Conservation (phyloP, 2,797 vertebrate species). For the Takifugu rubripes region DNA sequence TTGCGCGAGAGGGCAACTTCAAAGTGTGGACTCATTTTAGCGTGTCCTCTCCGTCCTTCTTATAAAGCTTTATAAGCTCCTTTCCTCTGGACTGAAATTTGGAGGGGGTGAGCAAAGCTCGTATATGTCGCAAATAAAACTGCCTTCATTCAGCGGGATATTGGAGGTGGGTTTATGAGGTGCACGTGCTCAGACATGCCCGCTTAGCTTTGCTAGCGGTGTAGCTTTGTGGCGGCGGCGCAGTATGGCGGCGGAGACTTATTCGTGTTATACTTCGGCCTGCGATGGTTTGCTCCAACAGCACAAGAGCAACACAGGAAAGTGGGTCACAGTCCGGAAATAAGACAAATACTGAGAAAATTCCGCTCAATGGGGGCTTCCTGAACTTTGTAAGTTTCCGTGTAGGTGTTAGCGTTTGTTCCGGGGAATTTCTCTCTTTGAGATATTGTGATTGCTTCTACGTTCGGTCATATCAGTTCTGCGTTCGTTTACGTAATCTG, state of each 20-base stretch:
- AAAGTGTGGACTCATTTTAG: background rate
- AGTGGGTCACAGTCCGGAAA: too few relatives aligned
- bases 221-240: background rate
- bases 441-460: too few relatives aligned
- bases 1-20: background rate
- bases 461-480: too few relatives aligned
- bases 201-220: background rate
- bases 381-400: too few relatives aligned
- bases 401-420: too few relatives aligned
- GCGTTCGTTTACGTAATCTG: slow-evolving; percentile 18
- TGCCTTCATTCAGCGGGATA: slow-evolving; percentile 6
- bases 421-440: too few relatives aligned
- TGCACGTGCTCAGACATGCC: background rate
- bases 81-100: background rate
- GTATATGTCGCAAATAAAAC: background rate
- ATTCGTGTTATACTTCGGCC: too few relatives aligned
- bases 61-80: background rate
- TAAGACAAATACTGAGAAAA: too few relatives aligned
- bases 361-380: too few relatives aligned
- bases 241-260: too few relatives aligned
- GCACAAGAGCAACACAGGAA: too few relatives aligned
- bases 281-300: too few relatives aligned
- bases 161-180: background rate
- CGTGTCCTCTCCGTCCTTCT: background rate
- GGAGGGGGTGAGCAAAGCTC: background rate